phyloP scores from a whole-genome alignment of 2,888 invertebrate genomes.

The Limenitis camilla region DNA sequence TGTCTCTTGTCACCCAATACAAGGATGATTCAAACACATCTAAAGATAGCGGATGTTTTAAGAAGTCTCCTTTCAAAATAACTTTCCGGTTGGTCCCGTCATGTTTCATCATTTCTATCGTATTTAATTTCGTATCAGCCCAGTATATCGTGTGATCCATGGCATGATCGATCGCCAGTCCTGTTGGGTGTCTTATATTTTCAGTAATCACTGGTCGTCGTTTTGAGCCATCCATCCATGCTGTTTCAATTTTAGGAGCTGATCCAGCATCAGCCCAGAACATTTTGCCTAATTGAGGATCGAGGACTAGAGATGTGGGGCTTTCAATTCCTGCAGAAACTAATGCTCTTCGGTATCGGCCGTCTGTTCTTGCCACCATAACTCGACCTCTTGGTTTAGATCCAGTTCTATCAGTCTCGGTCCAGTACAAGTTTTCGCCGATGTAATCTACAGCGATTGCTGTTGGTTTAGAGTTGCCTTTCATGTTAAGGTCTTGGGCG shows the following conservation, averaged over 20 bases:
- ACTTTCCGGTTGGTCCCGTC: conserved; percentile 86
- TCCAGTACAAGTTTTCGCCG: conserved; percentile 95
- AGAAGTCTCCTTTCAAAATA: conserved; percentile 80
- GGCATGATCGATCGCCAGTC: conserved; percentile 90
- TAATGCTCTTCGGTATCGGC: conserved; percentile 88
- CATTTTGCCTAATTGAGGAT: conserved; percentile 89
- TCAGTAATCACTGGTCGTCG: conserved; percentile 87
- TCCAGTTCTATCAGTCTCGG: conserved; percentile 85
- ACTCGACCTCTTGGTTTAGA: conserved; percentile 85
- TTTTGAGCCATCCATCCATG: conserved; percentile 98
- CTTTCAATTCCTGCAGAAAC: conserved; percentile 86
- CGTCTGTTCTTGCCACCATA: conserved; percentile 92
- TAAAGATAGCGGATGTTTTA: conserved; percentile 88
- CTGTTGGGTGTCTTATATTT: conserved; percentile 88
- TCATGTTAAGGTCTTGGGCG: conserved; percentile 91
- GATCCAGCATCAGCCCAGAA: conserved; percentile 96
- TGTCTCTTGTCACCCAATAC: conserved; percentile 94
- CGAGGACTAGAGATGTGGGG: conserved; percentile 91
- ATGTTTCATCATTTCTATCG: conserved; percentile 87
- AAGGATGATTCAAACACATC: conserved; percentile 95
- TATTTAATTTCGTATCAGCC: conserved; percentile 95
- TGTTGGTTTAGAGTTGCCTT: conserved; percentile 88
- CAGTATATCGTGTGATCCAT: conserved; percentile 95
- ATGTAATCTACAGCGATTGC: conserved; percentile 96
- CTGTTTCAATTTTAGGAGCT: conserved; percentile 92